Conservation (phyloP, 2,888 invertebrate genomes). For the Loripinus fragilis region DNA sequence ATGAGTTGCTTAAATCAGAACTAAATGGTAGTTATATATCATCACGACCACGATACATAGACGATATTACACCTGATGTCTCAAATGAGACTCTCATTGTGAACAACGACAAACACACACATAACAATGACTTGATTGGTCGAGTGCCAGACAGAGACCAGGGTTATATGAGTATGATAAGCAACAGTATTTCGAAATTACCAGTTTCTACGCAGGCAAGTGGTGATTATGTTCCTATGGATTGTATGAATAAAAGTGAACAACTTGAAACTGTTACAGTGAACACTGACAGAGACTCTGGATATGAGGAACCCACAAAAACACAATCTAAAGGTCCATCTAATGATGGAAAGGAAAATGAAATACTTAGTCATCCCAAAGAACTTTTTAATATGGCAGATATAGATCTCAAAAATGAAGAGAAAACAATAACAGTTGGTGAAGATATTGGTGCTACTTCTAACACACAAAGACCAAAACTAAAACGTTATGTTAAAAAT, state of each 20-base stretch:
- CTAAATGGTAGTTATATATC: background rate
- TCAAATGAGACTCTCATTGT: too few relatives aligned
- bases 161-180: background rate
- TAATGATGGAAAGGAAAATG: background rate
- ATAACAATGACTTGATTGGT: too few relatives aligned
- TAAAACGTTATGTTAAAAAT: background rate
- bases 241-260: background rate
- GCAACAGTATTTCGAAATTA: background rate
- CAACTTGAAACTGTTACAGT: background rate
- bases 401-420: background rate
- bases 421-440: background rate
- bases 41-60: background rate
- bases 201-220: background rate
- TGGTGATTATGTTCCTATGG: constrained; percentile 3
- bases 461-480: background rate
- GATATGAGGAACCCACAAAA: background rate
- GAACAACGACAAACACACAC: too few relatives aligned
- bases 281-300: background rate
- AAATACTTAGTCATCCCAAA: background rate
- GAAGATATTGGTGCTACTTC: background rate
- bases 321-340: too few relatives aligned
- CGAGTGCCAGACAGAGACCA: background rate
- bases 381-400: background rate
- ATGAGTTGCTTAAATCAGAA: background rate
- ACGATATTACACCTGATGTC: background rate